Conservation (phyloP, 2,113 vertebrate species). For the Felis catus region F.catus_Fca126_mat1.0 CM031421.1:108872501-108873000, state of each 20-base stretch:
- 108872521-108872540: background rate
- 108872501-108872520: background rate
- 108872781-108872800: background rate
- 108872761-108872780: background rate
- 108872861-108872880: conserved; percentile 58
- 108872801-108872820: background rate
- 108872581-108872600: background rate
- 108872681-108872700: conserved; percentile 35
- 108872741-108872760: background rate
- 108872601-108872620: background rate
- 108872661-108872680: background rate
- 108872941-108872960: background rate
- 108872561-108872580: background rate
- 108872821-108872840: background rate
- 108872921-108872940: background rate
- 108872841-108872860: conserved; percentile 55
- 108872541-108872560: background rate
- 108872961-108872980: conserved; percentile 12
- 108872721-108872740: background rate
- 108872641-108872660: background rate
- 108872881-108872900: conserved; percentile 6
- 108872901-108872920: background rate
- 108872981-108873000: conserved; percentile 65
- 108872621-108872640: background rate
- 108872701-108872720: background rate